Evolutionary conservation across 2,888 invertebrate species (phyloP).

Genomic region (Nowickia ferox): DNA sequence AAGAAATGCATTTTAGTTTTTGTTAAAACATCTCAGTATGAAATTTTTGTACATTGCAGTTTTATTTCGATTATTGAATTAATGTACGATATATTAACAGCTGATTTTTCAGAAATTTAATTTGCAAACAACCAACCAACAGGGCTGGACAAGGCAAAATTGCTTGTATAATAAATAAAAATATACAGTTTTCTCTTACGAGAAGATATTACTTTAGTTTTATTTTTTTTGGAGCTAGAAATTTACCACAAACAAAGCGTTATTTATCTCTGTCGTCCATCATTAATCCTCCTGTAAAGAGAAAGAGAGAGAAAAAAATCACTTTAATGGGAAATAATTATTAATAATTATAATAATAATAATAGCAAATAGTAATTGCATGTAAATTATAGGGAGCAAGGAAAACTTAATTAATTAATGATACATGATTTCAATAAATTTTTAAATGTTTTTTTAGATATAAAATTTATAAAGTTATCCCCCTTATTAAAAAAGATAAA

Average conservation of each 20-base stretch:
- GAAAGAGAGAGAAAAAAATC: constrained; percentile 53
- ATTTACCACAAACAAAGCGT: constrained; percentile 82
- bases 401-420: too few species aligned
- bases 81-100: background rate
- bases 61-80: background rate
- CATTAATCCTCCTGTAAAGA: constrained; percentile 81
- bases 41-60: constrained; percentile 33
- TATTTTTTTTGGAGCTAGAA: constrained; percentile 38
- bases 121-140: background rate
- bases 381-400: too few species aligned
- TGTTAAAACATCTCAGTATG: background rate
- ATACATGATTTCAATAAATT: too few species aligned
- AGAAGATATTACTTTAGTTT: constrained; percentile 25
- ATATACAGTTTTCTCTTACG: background rate
- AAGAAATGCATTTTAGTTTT: constrained; percentile 50
- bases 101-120: background rate
- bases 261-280: constrained; percentile 82
- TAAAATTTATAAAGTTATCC: too few species aligned
- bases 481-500: too few species aligned
- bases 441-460: too few species aligned
- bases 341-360: background rate
- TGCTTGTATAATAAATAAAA: constrained; percentile 11
- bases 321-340: constrained; percentile 4
- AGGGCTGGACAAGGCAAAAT: background rate
- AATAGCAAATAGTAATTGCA: background rate